Evolutionary conservation across 2,797 vertebrate genomes (phyloP), one percentile per base, ranked within the genome.

Genomic region (Brachyalestes nurse): DNA sequence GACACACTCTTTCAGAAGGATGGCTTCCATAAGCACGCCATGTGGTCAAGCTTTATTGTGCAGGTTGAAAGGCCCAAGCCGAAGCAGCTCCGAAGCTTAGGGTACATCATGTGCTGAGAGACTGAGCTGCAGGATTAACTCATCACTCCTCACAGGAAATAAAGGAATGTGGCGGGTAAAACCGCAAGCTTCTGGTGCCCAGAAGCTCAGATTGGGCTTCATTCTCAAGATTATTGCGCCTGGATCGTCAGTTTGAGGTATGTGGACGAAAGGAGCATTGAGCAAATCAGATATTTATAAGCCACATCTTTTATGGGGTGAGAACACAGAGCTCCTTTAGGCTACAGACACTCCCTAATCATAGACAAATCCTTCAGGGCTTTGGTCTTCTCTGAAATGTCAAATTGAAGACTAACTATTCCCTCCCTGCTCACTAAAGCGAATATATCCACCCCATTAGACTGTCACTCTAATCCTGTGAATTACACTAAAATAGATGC

Each of bases 231-330:
- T 38, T 51, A 38, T 72, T 58, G 84, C 79, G 89, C 88, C 87
- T 82, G 51, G 80, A 87, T 86, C 78, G 86, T 73, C 75, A 77
- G 67, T 5, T 64, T 81, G 71, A 80, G 74, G 86, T 60, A 83
- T 90, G 47, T 89, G 84, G 84, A 77, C 87, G 82, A 86, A 86
- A 85, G 67, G 79, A 83, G 81, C 86, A 86, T 80, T 83, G 69
- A 57, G 85, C 47, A 1, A 17, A 19, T 6, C 25, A 72, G 53
- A 72, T 51, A 57, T 57, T 57, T 57, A 57, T 57, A 25, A 58
- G 25, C 49, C 19, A n/a, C 34, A 21, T 72, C n/a, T 87, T 74
- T 84, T 85, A 49, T 9, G 38, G 49, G 84, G 73, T 78, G 42
- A 47, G 53, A 60, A 25, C 16, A 38, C 17, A 14, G 12, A 51